These are phyloP conservation scores for Pseudeuparius sepicola DNA, from an alignment of 2,888 invertebrate genomes.

Conservation along the genomic window DNA sequence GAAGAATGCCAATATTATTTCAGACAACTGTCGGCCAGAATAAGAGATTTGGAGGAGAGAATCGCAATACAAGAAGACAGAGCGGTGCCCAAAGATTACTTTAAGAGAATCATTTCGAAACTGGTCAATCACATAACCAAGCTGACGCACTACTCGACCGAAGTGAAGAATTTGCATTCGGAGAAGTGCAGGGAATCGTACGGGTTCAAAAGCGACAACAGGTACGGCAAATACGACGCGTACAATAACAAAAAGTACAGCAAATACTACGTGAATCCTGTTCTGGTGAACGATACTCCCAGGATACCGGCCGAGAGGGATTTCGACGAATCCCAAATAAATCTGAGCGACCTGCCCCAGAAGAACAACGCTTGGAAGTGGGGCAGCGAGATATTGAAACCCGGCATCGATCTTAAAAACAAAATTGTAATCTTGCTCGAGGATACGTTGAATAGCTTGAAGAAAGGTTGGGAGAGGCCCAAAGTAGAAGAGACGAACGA, in stretches of 20 bases:
- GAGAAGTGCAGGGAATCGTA: too few species aligned
- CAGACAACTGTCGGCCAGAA: constrained; percentile 27
- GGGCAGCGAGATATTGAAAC: constrained; percentile 34
- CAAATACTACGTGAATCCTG: constrained; percentile 18
- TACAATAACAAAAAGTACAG: constrained; percentile 8
- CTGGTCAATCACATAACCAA: constrained; percentile 24
- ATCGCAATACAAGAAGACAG: constrained; percentile 33
- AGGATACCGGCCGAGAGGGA: constrained; percentile 19
- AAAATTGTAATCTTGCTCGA: constrained; percentile 31
- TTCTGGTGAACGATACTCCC: constrained; percentile 10
- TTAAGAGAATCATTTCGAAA: constrained; percentile 36
- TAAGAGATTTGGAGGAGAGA: constrained; percentile 32
- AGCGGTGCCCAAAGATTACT: constrained; percentile 36
- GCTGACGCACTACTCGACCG: constrained; percentile 16
- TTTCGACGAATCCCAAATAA: constrained; percentile 11
- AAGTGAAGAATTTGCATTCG: too few species aligned
- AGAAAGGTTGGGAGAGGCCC: constrained; percentile 19
- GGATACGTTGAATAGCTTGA: constrained; percentile 26
- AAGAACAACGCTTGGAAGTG: constrained; percentile 30
- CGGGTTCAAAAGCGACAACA: too few species aligned
- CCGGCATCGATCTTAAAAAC: constrained; percentile 34
- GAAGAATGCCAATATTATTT: constrained; percentile 23
- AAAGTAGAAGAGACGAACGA: constrained; percentile 17
- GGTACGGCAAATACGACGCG: too few species aligned
- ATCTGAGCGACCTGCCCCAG: neutral